Conservation (phyloP, 2,113 vertebrate genomes). For the Triplophysa siluroides region DNA sequence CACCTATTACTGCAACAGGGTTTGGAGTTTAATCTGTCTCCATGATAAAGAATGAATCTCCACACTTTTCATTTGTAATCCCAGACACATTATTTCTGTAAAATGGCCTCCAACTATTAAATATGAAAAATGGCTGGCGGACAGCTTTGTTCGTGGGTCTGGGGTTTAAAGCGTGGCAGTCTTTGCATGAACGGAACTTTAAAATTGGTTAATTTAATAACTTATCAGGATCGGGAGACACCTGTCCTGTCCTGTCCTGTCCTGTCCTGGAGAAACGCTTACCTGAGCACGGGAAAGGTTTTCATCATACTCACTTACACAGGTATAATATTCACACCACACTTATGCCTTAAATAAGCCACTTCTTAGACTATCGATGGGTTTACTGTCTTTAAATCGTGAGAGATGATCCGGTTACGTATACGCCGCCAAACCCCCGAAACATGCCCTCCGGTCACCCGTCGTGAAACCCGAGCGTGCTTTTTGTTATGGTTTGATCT, state of each 20-base stretch:
- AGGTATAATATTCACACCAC: slow-evolving; percentile 12
- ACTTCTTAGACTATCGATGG: neutral
- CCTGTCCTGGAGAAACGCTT: slow-evolving; percentile 27
- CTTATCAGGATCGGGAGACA: slow-evolving; percentile 57
- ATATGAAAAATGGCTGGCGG: slow-evolving; percentile 88
- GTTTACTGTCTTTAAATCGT: neutral
- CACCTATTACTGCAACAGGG: slow-evolving; percentile 94
- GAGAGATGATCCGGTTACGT: slow-evolving; percentile 5
- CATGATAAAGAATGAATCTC: slow-evolving; percentile 90
- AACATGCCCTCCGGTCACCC: neutral
- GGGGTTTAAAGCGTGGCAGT: slow-evolving; percentile 80
- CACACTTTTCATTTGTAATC: slow-evolving; percentile 96
- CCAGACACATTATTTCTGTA: slow-evolving; percentile 92
- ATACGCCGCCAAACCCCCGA: neutral
- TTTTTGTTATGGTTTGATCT: slow-evolving; percentile 2
- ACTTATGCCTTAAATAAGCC: neutral
- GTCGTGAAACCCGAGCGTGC: neutral
- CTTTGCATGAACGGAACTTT: slow-evolving; percentile 71
- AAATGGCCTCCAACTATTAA: slow-evolving; percentile 88
- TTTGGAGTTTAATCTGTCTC: slow-evolving; percentile 96
- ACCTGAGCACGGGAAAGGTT: slow-evolving; percentile 41
- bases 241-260: slow-evolving; percentile 11
- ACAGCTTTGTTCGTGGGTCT: slow-evolving; percentile 82
- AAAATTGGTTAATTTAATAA: slow-evolving; percentile 57
- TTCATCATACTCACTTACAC: slow-evolving; percentile 46